Evolutionary conservation across 1,140 invertebrate genomes (phyloP).

Genomic region (Adoxophyes honmai): DNA sequence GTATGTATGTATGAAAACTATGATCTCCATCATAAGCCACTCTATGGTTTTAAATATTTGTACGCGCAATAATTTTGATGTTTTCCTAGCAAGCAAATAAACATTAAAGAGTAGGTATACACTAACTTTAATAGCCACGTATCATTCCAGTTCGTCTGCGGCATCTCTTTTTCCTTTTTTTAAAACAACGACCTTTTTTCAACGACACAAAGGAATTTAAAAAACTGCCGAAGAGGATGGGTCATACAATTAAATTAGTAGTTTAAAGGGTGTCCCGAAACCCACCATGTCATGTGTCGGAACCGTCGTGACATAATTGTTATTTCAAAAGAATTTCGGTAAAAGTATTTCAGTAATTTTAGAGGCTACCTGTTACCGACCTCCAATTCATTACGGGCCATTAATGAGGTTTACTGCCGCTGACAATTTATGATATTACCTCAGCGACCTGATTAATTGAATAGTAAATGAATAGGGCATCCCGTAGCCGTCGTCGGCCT

Average conservation of each 20-base stretch:
- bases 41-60: no score
- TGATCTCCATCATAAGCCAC: no score
- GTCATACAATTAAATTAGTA: conserved; percentile 43
- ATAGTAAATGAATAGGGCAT: conserved; percentile 37
- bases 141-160: no score
- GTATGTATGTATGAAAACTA: no score
- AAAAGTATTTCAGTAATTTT: conserved; percentile 52
- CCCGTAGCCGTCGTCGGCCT: not conserved
- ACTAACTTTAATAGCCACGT: no score
- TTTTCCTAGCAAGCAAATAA: no score
- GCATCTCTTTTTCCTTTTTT: not conserved
- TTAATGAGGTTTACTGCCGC: conserved; percentile 61
- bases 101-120: no score
- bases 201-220: conserved; percentile 18
- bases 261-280: conserved; percentile 37
- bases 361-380: conserved; percentile 57
- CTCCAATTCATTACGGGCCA: conserved; percentile 63
- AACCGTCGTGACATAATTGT: conserved; percentile 31
- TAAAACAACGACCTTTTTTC: not conserved
- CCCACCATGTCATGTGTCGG: conserved; percentile 18
- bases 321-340: conserved; percentile 45
- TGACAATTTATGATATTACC: conserved; percentile 51
- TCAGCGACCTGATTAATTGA: conserved; percentile 51
- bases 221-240: conserved; percentile 20
- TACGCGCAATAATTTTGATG: no score